These are phyloP conservation scores for Tenthredo scrophulariae DNA, from an alignment of 2,888 invertebrate genomes.

Conservation along the genomic window DNA sequence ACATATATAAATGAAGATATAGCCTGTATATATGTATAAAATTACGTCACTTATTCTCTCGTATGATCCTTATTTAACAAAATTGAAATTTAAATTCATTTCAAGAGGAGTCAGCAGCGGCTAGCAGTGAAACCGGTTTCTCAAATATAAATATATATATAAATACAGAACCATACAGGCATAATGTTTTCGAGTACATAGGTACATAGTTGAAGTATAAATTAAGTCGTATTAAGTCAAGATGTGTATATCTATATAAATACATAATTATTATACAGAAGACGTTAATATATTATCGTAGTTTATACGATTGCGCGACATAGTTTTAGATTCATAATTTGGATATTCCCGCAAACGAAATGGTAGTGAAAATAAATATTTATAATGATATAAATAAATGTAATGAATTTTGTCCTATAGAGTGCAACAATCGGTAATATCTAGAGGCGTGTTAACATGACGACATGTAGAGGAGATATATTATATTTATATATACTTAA, in stretches of 20 bases:
- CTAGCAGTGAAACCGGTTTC: neutral
- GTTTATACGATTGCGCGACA: neutral
- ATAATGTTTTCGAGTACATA: neutral
- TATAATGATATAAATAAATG: too few relatives aligned
- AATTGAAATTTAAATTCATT: neutral
- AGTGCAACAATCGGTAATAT: neutral
- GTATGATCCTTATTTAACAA: neutral
- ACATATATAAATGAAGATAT: neutral
- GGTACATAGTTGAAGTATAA: neutral
- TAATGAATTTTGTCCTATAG: neutral
- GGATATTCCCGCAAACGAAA: neutral
- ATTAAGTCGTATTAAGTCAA: neutral
- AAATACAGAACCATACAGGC: neutral
- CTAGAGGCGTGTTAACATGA: neutral
- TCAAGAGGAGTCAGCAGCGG: neutral
- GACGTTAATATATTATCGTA: neutral
- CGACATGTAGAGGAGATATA: neutral
- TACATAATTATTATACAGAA: neutral
- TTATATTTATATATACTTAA: neutral
- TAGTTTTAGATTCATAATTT: neutral
- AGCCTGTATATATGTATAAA: neutral
- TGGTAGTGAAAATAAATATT: neutral
- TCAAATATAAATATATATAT: neutral
- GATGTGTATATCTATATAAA: neutral
- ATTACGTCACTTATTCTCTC: slow-evolving; percentile 10